phyloP scores from a whole-genome alignment of 2,888 invertebrate species.

The Leptinotarsa juncta region DNA sequence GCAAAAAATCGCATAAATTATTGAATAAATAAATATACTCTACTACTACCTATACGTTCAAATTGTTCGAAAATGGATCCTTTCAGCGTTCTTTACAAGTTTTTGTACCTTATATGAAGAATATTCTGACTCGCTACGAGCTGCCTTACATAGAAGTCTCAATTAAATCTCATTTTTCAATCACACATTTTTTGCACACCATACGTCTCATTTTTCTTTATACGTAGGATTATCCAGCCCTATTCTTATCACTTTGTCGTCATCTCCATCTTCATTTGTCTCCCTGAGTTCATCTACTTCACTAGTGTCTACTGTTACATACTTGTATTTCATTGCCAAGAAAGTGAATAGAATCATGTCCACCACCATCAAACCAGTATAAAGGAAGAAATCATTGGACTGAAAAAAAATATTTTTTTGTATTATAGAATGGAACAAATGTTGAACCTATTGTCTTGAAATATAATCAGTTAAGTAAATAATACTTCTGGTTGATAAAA shows the following conservation, averaged over 20 bases:
- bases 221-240: conserved; percentile 42
- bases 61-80: no score
- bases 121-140: not conserved
- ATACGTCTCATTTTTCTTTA: conserved; percentile 5
- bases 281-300: conserved; percentile 33
- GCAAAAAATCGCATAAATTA: no score
- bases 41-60: no score
- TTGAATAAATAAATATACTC: no score
- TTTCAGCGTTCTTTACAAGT: no score
- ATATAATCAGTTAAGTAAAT: no score
- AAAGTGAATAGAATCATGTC: conserved; percentile 86
- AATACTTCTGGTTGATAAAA: no score
- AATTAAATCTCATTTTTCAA: not conserved
- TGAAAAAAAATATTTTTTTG: conserved; percentile 65
- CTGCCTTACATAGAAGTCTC: not conserved
- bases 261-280: conserved; percentile 14
- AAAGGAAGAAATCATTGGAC: conserved; percentile 89
- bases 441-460: no score
- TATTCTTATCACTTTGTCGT: not conserved
- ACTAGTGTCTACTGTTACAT: conserved; percentile 67
- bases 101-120: not conserved
- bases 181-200: not conserved
- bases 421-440: no score
- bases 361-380: conserved; percentile 85
- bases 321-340: conserved; percentile 85